Base-by-base conservation (phyloP, 1,140 invertebrate species). In the Battus philenor region DNA sequence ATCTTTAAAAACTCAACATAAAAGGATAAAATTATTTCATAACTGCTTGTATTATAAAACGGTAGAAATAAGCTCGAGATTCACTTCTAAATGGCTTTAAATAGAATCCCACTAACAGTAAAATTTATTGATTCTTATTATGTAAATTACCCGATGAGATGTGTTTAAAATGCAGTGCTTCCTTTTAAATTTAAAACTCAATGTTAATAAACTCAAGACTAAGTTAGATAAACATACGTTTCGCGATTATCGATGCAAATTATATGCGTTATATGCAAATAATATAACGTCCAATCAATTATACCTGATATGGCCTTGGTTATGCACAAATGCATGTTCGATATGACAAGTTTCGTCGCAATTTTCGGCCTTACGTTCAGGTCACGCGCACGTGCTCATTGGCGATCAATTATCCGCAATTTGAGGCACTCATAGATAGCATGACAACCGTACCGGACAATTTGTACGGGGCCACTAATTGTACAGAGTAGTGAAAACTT, bases 371-470 rank as follows among this genome's bases (percentile, higher is more conserved):
- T 4, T 29, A 27, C 22, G 15, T 29, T 10, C 38, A 41, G 24
- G 60, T 71, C 70, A 74, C 68, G 63, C 70, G 75, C 67, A 47
- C 53, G 34, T 32, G 60, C 56, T 73, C 54, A 76, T 77, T 77
- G 65, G 54, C 54, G 66, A 80, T 71, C 76, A 82, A 80, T 80
- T 82, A 82, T 68, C 66, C 57, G 59, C 61, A 76, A 78, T 82
- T 82, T 68, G 72, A 75, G 64, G 60, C 67, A 76, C 71, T 74
- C 68, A 64, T 60, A 61, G 67, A 70, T 68, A 61, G 59, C 60
- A 70, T 72, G 63, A 69, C 67, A 59, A 54, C 48, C 47, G 53
- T 39, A 59, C 54, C n/a, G 31, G 34, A 62, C 76, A 76, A 75
- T 77, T 71, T 68, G 72, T 70, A 65, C 48, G 50, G 53, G 39